Base-by-base conservation (phyloP, 2,113 vertebrate genomes). In the Aspiorhynchus laticeps region DNA sequence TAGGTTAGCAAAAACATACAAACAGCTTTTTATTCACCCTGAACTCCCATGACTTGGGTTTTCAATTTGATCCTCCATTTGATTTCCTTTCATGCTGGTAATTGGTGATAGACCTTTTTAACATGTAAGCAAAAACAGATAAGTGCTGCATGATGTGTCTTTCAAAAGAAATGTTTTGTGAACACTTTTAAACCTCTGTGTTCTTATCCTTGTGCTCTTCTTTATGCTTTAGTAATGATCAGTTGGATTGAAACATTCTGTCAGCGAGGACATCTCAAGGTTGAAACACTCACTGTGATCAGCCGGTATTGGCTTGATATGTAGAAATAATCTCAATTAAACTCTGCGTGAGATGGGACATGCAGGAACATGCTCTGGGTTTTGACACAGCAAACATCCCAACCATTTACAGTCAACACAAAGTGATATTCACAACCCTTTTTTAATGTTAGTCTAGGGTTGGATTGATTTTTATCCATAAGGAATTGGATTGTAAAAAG, bases 251-350 rank as follows among this genome's bases (percentile, higher is more conserved):
- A 83, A 83, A 3, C 11, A 26, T 41, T 75, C 85, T 86, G 56
- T 65, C 69, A 43, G 31, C 26, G 73, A 87, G 83, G 79, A 33
- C 46, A 9, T 75, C 84, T 86, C 88, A 87, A 87, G 86, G 86
- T 86, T 85, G 53, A 85, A 71, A 56, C 38, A 82, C 79, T 80
- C 56, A 83, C 80, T 56, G 80, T 87, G 69, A 89, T 89, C 85
- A 87, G 83, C 79, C 10, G 41, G 77, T 77, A 69, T 80, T 85
- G 83, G 65, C 65, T 75, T 36, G 61, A 43, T 83, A 79, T 43
- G 38, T 69, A 67, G 61, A 87, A 78, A 69, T 53, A 24, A 28
- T 56, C 81, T 79, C 86, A 86, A 88, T 88, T 84, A 84, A 86
- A 31, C 10, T 83, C 46, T 79, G 88, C 41, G 38, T n/a, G 36